Evolutionary conservation across 1,140 invertebrate species (phyloP), one percentile per base, ranked within the genome.

Genomic region (Drosophila gunungcola): DNA sequence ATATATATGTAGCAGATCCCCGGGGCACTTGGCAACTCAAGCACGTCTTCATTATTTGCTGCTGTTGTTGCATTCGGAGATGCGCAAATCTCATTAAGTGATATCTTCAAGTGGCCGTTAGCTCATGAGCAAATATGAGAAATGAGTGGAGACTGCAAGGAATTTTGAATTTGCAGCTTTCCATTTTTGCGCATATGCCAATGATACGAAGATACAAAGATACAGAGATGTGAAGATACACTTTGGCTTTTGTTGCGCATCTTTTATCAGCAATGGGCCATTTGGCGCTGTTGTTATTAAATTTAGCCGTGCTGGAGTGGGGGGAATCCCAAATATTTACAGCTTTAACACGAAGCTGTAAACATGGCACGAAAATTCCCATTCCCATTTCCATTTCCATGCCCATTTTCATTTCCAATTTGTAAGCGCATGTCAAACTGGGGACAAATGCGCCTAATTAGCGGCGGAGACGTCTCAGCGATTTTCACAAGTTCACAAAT

Each of bases 61-160:
- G 74, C 49, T 78, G 74, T 77, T 73, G 83, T 84, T 89, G 84
- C 84, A 89, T 65, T 80, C 46, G 69, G 63, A 89, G 84, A 89
- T 89, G 84, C 84, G 80, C 85, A 89, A 89, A 89, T 89, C 84
- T 89, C 84, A 89, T 89, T 89, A 89, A 89, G 84, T 89, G 84
- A 89, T 89, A 89, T 89, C 84, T 89, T 89, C 85, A 89, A 89
- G 84, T 89, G 84, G 64, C 84, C 84, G 85, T 89, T 89, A 80
- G 85, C 77, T 80, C 38, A 64, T 56, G 48, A 41, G 67, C 63
- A 36, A 68, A 65, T 89, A 86, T 86, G 84, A 83, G 68, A 88
- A 77, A 88, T 88, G 83, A 52, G 74, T 63, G 52, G 53, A 38
- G 64, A 77, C 52, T 43, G 53, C 42, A 11, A 45, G 43, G 78